Evolutionary conservation across 2,888 invertebrate species (phyloP).

Genomic region (Pseudoips prasinana): DNA sequence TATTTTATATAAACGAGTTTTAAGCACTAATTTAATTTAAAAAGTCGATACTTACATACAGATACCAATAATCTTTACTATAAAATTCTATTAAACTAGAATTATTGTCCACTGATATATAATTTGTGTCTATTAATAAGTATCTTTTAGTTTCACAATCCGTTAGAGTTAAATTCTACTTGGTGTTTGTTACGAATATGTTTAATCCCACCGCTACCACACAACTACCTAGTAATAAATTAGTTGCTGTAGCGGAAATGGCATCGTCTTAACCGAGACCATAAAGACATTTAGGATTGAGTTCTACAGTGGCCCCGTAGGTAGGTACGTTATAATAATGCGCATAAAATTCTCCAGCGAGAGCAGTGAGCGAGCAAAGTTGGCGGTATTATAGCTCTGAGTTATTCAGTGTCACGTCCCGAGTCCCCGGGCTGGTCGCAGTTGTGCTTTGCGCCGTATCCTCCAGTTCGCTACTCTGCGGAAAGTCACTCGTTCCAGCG

Average conservation of each 20-base stretch:
- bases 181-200: conserved; percentile 38
- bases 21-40: no score
- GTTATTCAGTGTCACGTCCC: conserved; percentile 70
- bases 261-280: conserved; percentile 49
- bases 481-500: conserved; percentile 23
- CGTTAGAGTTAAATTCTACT: conserved; percentile 33
- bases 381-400: conserved; percentile 55
- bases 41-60: no score
- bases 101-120: no score
- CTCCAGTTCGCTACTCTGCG: conserved; percentile 21
- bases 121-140: no score
- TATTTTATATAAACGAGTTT: no score
- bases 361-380: conserved; percentile 57
- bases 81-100: no score
- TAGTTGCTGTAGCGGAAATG: conserved; percentile 57
- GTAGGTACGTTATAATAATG: conserved; percentile 62
- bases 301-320: conserved; percentile 43
- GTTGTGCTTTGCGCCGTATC: conserved; percentile 33
- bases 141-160: no score
- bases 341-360: conserved; percentile 62
- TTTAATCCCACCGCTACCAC: conserved; percentile 40
- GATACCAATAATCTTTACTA: no score
- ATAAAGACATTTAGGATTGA: conserved; percentile 63
- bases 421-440: conserved; percentile 33
- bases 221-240: conserved; percentile 51